These are phyloP conservation scores for Temnothorax curvispinosus DNA, from an alignment of 1,140 invertebrate genomes.

Conservation along the genomic window DNA sequence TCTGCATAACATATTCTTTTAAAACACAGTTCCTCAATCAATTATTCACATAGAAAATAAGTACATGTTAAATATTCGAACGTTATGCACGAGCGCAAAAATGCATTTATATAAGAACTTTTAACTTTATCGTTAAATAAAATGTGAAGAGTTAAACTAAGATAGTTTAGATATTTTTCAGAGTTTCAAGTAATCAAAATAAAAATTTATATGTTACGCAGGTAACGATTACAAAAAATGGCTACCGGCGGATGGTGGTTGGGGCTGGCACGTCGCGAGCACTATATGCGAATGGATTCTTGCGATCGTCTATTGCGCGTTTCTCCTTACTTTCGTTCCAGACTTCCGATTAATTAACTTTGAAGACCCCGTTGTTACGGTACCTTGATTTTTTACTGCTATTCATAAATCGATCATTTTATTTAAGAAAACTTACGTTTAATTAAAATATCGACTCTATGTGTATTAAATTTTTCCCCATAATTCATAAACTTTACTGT, in stretches of 20 bases:
- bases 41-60: not conserved
- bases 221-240: conserved; percentile 84
- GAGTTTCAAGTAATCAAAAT: not conserved
- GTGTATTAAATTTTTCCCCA: not conserved
- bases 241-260: conserved; percentile 88
- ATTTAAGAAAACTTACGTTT: conserved; percentile 1
- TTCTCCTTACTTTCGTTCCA: conserved; percentile 86
- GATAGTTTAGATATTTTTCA: not conserved
- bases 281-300: conserved; percentile 88
- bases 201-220: conserved; percentile 46
- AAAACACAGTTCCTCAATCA: not conserved
- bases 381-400: conserved; percentile 24
- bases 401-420: not conserved
- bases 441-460: not conserved
- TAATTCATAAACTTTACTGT: not conserved
- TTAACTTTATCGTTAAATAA: not conserved
- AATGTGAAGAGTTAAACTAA: not conserved
- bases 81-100: not conserved
- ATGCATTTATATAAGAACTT: not conserved
- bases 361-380: conserved; percentile 79
- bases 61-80: not conserved
- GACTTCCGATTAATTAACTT: conserved; percentile 85
- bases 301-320: conserved; percentile 86
- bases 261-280: conserved; percentile 88
- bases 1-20: not conserved